Conservation (phyloP, 2,113 vertebrate species). For the Nettapus auritus region DNA sequence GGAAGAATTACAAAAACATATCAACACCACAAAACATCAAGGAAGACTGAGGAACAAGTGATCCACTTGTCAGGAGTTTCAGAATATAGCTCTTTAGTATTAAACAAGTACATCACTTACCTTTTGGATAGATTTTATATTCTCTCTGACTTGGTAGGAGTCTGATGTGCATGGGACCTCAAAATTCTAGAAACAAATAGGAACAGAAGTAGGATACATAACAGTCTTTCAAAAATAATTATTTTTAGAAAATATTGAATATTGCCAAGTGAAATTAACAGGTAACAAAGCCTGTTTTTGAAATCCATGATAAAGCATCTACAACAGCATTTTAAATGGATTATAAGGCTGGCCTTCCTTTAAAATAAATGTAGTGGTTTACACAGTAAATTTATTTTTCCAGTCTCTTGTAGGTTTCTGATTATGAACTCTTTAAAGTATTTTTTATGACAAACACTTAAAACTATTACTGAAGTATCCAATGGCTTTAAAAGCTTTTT, state of each 20-base stretch:
- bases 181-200: neutral
- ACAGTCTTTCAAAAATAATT: neutral
- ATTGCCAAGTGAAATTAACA: neutral
- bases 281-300: neutral
- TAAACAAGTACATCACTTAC: neutral
- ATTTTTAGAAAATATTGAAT: neutral
- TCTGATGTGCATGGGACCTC: neutral
- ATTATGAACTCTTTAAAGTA: neutral
- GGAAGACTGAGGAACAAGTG: neutral
- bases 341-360: neutral
- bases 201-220: neutral
- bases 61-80: fast-evolving
- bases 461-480: neutral
- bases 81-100: neutral
- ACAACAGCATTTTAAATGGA: neutral
- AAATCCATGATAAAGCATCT: neutral
- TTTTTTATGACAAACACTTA: neutral
- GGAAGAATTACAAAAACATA: neutral
- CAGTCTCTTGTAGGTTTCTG: neutral
- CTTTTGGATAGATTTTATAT: neutral
- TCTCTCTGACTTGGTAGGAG: neutral
- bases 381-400: neutral
- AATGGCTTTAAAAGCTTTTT: neutral
- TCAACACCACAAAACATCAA: neutral
- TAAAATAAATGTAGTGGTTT: neutral